These are phyloP conservation scores for Clarias platycephalus DNA, from an alignment of 2,797 vertebrate species.

Conservation along the genomic window DNA sequence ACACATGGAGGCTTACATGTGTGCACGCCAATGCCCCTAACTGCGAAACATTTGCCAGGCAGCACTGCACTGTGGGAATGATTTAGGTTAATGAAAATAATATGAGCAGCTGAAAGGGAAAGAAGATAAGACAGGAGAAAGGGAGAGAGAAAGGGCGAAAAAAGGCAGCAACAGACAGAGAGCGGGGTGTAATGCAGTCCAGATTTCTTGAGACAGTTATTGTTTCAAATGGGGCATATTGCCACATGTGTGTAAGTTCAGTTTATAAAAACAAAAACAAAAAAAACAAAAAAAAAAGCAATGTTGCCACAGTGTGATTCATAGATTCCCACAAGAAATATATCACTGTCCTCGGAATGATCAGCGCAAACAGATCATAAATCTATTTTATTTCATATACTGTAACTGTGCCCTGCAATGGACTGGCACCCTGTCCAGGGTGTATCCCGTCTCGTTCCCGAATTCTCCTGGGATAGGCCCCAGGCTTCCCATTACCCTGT, in stretches of 20 bases:
- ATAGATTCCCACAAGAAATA: constrained; percentile 20
- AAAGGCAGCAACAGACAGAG: constrained; percentile 64
- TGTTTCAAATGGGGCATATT: constrained; percentile 62
- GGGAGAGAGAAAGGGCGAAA: constrained; percentile 38
- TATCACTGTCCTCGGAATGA: not conserved
- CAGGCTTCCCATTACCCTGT: no score
- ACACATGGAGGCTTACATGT: not conserved
- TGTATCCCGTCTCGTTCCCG: no score
- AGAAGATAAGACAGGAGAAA: constrained; percentile 57
- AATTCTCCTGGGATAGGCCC: no score
- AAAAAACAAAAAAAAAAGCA: constrained; percentile 21
- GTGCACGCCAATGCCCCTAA: constrained; percentile 44
- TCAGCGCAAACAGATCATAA: not conserved
- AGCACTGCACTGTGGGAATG: constrained; percentile 70
- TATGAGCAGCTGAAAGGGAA: constrained; percentile 72
- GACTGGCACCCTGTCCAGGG: no score
- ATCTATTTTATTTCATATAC: not conserved
- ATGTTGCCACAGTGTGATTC: not conserved
- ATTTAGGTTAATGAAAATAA: constrained; percentile 63
- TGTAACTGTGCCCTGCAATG: not conserved
- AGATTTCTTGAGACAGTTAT: constrained; percentile 61
- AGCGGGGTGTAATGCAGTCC: constrained; percentile 67
- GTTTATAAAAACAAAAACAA: constrained; percentile 48
- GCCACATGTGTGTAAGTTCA: constrained; percentile 48
- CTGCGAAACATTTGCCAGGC: constrained; percentile 66